Conservation (phyloP, 1,140 invertebrate genomes). For the Sesamia nonagrioides region DNA sequence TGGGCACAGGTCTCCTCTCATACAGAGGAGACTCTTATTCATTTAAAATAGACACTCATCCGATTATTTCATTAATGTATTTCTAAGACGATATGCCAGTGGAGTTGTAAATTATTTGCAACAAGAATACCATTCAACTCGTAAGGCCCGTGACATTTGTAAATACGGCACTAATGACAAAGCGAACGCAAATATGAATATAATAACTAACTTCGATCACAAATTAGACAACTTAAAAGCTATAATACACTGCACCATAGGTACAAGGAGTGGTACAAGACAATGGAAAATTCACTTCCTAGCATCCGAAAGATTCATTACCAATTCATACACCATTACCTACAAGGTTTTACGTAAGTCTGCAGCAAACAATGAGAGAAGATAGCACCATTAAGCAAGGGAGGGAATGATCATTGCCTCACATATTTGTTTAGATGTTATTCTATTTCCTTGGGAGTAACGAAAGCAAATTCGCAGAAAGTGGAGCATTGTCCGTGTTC, state of each 20-base stretch:
- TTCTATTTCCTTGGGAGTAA: slow-evolving; percentile 73
- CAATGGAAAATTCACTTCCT: slow-evolving; percentile 78
- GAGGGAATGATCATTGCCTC: slow-evolving; percentile 82
- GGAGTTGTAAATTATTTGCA: slow-evolving; percentile 8
- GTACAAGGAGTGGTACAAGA: slow-evolving; percentile 33
- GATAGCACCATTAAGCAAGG: slow-evolving; percentile 79
- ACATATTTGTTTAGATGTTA: slow-evolving; percentile 75
- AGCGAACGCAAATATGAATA: slow-evolving; percentile 45
- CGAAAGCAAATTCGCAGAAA: slow-evolving; percentile 69
- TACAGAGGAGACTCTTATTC: no score
- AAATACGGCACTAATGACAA: slow-evolving; percentile 40
- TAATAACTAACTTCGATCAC: slow-evolving; percentile 28
- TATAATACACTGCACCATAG: slow-evolving; percentile 16
- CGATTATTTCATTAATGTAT: not conserved
- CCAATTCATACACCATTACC: slow-evolving; percentile 83
- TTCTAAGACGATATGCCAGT: slow-evolving; percentile 1
- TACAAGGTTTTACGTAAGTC: slow-evolving; percentile 77
- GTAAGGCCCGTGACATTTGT: slow-evolving; percentile 29
- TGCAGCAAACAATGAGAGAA: slow-evolving; percentile 78
- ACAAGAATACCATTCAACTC: slow-evolving; percentile 31
- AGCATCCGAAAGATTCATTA: slow-evolving; percentile 76
- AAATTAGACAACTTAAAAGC: not conserved
- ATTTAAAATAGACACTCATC: not conserved
- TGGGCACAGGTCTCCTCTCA: no score
- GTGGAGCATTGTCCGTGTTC: slow-evolving; percentile 64